A percentile compares a stretch with the other conserved stretches of the same genome.
These are phyloP conservation scores for Drosophila santomea DNA, from an alignment of 1,140 invertebrate genomes.

Conservation along the genomic window DNA sequence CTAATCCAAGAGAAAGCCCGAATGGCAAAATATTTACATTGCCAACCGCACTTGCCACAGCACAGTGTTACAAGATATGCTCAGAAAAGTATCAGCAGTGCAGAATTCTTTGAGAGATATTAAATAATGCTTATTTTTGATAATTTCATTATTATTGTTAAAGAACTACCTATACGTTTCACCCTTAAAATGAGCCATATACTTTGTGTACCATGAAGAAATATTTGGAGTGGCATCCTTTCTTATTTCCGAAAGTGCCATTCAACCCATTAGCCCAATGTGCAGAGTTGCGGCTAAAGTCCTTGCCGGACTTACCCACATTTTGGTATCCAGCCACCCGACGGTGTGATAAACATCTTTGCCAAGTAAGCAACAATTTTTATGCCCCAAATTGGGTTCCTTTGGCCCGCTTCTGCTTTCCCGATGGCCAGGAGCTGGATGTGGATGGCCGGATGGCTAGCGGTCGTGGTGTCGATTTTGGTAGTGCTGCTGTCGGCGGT, in stretches of 20 bases:
- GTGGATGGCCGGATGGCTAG: conserved; percentile 6
- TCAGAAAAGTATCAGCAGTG: neutral
- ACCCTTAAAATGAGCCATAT: neutral
- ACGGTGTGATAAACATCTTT: conserved; percentile 82
- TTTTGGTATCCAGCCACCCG: conserved; percentile 54
- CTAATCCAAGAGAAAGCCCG: conserved; percentile 81
- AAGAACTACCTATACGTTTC: too few species aligned
- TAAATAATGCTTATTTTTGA: neutral
- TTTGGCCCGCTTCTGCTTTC: conserved; percentile 31
- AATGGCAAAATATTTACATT: conserved; percentile 83
- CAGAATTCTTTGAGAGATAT: neutral
- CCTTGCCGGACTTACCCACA: conserved; percentile 3
- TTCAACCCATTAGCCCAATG: conserved; percentile 2
- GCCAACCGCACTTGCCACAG: conserved; percentile 51
- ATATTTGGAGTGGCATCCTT: neutral
- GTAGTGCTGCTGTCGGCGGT: conserved; percentile 2
- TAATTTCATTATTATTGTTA: too few species aligned
- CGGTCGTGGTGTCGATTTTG: conserved; percentile 18
- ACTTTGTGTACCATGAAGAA: too few species aligned
- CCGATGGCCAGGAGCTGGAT: conserved; percentile 17
- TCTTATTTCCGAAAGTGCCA: neutral
- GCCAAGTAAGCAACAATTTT: conserved; percentile 84
- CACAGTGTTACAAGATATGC: conserved; percentile 23
- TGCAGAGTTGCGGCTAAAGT: conserved; percentile 14
- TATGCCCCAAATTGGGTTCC: conserved; percentile 80